phyloP scores from a whole-genome alignment of 2,113 vertebrate genomes.

The Megaleporinus macrocephalus region DNA sequence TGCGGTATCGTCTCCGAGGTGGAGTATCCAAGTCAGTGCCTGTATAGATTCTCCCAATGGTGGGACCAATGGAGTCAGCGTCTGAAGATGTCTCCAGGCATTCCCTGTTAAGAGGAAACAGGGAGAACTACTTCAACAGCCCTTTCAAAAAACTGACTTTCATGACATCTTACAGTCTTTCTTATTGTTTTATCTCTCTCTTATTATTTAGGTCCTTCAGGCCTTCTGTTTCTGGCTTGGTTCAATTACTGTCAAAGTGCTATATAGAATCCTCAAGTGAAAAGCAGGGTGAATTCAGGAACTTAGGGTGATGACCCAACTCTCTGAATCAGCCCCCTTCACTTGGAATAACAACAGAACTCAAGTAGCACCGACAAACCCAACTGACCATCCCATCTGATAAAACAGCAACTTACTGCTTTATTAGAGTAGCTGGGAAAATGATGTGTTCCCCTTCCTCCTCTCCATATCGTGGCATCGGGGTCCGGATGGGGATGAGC shows the following conservation, averaged over 20 bases:
- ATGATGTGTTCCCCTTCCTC: constrained; percentile 65
- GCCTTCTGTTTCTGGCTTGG: too few relatives aligned
- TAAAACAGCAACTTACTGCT: constrained; percentile 65
- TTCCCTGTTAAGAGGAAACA: constrained; percentile 62
- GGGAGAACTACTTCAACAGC: background rate
- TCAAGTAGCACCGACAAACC: background rate
- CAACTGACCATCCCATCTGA: background rate
- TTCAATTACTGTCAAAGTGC: too few relatives aligned
- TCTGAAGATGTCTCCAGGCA: constrained; percentile 69
- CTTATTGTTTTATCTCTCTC: too few relatives aligned
- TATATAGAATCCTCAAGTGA: too few relatives aligned
- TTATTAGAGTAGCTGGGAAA: constrained; percentile 74
- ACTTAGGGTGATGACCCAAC: too few relatives aligned
- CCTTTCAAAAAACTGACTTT: too few relatives aligned
- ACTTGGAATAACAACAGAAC: too few relatives aligned
- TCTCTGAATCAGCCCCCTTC: too few relatives aligned
- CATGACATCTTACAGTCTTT: too few relatives aligned
- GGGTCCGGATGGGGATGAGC: constrained; percentile 69
- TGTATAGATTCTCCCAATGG: constrained; percentile 62
- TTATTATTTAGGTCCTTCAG: too few relatives aligned
- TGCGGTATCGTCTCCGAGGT: constrained; percentile 59
- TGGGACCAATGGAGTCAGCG: constrained; percentile 62
- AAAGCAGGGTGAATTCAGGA: too few relatives aligned
- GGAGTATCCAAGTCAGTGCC: constrained; percentile 58
- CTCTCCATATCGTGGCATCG: constrained; percentile 66